Evolutionary conservation across 1,140 invertebrate genomes (phyloP).

Genomic region (Drosophila gunungcola): DNA sequence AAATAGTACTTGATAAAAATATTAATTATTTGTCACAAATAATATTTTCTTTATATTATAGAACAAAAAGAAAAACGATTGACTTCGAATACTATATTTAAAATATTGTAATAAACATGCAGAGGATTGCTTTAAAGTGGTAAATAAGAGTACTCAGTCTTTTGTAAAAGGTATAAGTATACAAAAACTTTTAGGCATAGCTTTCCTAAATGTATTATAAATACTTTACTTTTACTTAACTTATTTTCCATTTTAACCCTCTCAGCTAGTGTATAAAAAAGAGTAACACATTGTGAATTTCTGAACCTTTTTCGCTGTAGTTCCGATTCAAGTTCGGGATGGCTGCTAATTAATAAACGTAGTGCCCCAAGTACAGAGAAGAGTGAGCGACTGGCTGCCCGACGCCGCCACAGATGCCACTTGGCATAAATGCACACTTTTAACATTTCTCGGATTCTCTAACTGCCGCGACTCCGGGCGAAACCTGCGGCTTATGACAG

Average conservation of each 20-base stretch:
- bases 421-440: constrained; percentile 83
- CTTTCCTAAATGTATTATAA: too few relatives aligned
- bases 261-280: not conserved
- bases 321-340: constrained; percentile 32
- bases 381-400: constrained; percentile 25
- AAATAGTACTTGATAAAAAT: too few relatives aligned
- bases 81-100: too few relatives aligned
- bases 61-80: too few relatives aligned
- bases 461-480: constrained; percentile 64
- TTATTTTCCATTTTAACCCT: not conserved
- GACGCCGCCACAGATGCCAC: constrained; percentile 73
- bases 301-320: constrained; percentile 22
- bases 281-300: constrained; percentile 4
- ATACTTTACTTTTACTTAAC: not conserved
- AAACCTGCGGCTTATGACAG: constrained; percentile 80
- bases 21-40: too few relatives aligned
- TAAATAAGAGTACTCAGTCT: too few relatives aligned
- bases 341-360: constrained; percentile 79
- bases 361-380: constrained; percentile 34
- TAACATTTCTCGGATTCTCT: constrained; percentile 82
- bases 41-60: too few relatives aligned
- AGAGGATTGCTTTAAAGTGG: too few relatives aligned
- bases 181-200: too few relatives aligned
- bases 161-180: too few relatives aligned
- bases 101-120: too few relatives aligned